Percentiles rank a stretch among this genome's conserved stretches.
Evolutionary conservation across 2,888 invertebrate genomes (phyloP).

Genomic region (Tetragonula carbonaria): DNA sequence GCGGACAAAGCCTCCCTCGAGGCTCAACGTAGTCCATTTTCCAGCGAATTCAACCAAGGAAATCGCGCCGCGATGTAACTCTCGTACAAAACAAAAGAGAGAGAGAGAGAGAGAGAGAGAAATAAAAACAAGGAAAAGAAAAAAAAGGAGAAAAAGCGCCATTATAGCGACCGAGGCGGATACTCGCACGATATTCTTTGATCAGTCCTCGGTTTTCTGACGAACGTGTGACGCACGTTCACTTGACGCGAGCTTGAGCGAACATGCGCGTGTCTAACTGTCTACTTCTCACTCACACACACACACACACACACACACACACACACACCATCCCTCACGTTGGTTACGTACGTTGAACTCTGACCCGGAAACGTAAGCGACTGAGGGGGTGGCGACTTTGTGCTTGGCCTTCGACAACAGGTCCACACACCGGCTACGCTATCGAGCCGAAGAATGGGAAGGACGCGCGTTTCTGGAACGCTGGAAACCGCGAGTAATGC

Average conservation of each 20-base stretch:
- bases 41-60: constrained; percentile 22
- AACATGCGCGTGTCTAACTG: constrained; percentile 22
- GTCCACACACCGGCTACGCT: constrained; percentile 51
- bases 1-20: constrained; percentile 3
- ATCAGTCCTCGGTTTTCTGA: neutral
- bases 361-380: constrained; percentile 67
- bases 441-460: constrained; percentile 48
- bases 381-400: constrained; percentile 52
- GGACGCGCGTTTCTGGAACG: constrained; percentile 48
- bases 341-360: constrained; percentile 68
- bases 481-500: constrained; percentile 23
- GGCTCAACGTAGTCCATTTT: constrained; percentile 30
- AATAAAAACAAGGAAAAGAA: neutral
- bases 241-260: neutral
- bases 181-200: constrained; percentile 16
- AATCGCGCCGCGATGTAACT: constrained; percentile 4
- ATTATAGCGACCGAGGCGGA: constrained; percentile 28
- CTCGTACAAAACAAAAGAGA: neutral
- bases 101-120: neutral
- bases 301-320: neutral
- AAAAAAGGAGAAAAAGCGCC: neutral
- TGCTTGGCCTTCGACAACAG: constrained; percentile 73
- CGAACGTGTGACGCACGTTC: constrained; percentile 6
- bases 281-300: neutral
- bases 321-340: neutral